Percentiles rank a stretch among this genome's conserved stretches.
Evolutionary conservation across 2,113 vertebrate genomes (phyloP).

Genomic region (Laticauda colubrina): DNA sequence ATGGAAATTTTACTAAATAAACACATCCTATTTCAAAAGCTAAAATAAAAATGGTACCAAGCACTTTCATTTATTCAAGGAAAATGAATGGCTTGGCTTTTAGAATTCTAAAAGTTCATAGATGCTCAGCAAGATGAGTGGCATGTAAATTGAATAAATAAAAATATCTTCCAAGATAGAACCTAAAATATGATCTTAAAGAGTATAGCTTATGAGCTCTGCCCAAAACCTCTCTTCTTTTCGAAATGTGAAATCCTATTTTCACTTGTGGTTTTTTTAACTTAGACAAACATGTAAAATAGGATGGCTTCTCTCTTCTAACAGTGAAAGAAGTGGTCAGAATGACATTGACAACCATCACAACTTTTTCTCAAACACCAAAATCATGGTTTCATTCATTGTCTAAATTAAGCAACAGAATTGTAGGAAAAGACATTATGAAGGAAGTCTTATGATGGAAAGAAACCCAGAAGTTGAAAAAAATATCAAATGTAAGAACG

Average conservation of each 20-base stretch:
- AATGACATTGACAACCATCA: neutral
- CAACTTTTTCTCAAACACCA: neutral
- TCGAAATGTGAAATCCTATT: neutral
- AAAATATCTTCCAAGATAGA: neutral
- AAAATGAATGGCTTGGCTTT: neutral
- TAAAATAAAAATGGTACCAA: neutral
- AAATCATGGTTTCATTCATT: neutral
- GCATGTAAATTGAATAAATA: neutral
- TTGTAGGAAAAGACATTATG: neutral
- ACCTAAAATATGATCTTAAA: neutral
- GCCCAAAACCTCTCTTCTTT: neutral
- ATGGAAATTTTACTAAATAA: neutral
- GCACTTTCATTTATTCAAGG: neutral
- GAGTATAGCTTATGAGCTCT: neutral
- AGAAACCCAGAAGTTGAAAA: neutral
- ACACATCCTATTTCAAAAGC: neutral
- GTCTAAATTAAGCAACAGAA: neutral
- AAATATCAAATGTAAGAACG: neutral
- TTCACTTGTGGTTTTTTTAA: neutral
- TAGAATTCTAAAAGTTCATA: neutral
- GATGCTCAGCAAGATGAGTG: neutral
- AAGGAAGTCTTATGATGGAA: neutral
- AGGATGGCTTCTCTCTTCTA: neutral
- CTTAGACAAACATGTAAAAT: neutral
- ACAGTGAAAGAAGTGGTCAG: neutral